Evolutionary conservation across 2,888 invertebrate species (phyloP).

Genomic region (Platerodrilus igneus): DNA sequence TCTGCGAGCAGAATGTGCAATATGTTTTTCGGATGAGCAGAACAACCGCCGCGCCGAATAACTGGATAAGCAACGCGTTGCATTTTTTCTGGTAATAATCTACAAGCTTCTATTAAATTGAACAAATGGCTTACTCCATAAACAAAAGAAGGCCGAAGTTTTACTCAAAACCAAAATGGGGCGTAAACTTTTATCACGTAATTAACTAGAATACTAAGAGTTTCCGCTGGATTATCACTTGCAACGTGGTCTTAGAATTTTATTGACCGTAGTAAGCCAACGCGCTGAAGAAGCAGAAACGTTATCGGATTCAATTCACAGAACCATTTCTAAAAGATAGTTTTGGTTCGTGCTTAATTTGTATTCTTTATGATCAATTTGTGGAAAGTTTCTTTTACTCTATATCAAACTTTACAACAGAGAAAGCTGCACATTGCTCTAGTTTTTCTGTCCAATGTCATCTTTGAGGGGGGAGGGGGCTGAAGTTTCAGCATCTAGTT

Average conservation of each 20-base stretch:
- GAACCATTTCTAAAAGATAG: conserved; percentile 18
- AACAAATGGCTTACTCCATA: too few relatives aligned
- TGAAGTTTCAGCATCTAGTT: conserved; percentile 4
- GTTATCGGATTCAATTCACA: neutral
- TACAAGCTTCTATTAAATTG: too few relatives aligned
- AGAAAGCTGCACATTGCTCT: conserved; percentile 2
- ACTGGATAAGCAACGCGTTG: too few relatives aligned
- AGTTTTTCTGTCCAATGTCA: conserved; percentile 4
- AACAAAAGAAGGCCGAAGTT: too few relatives aligned
- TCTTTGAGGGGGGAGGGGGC: neutral
- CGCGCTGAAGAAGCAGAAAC: conserved; percentile 1
- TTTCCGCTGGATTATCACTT: conserved; percentile 21
- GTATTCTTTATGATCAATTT: neutral
- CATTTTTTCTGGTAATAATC: too few relatives aligned
- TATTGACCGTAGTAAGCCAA: conserved; percentile 31
- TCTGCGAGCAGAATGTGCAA: too few relatives aligned
- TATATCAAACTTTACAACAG: conserved; percentile 2
- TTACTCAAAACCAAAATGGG: too few relatives aligned
- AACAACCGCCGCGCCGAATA: too few relatives aligned
- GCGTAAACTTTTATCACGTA: too few relatives aligned
- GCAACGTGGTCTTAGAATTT: conserved; percentile 27
- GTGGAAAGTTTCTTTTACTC: neutral
- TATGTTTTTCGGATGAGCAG: too few relatives aligned
- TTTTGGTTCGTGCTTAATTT: conserved; percentile 28
- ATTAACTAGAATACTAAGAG: conserved; percentile 13